phyloP scores from a whole-genome alignment of 2,797 vertebrate genomes.

The Mallotus villosus region DNA sequence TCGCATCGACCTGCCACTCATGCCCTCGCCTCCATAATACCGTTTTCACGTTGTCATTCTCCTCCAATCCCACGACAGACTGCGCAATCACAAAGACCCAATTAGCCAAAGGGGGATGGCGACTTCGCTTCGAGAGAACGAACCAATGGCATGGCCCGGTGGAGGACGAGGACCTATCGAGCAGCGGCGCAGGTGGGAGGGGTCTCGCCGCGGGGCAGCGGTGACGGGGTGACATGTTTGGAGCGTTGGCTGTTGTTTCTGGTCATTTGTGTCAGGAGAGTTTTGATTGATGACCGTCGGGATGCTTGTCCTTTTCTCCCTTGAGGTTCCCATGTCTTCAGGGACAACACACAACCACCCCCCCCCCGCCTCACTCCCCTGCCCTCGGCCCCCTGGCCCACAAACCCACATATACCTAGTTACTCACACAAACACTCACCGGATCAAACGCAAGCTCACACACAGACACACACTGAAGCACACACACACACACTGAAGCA shows the following conservation, averaged over 20 bases:
- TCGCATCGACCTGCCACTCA: constrained; percentile 68
- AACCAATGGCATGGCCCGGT: constrained; percentile 65
- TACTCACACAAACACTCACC: constrained; percentile 13
- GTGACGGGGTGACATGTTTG: constrained; percentile 76
- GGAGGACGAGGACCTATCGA: constrained; percentile 75
- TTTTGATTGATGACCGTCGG: constrained; percentile 95
- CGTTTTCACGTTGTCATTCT: constrained; percentile 67
- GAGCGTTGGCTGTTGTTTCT: constrained; percentile 82
- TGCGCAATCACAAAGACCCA: constrained; percentile 84
- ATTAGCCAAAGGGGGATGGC: constrained; percentile 65
- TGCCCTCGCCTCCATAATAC: constrained; percentile 74
- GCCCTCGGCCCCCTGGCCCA: constrained; percentile 41
- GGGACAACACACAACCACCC: constrained; percentile 75
- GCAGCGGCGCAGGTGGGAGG: constrained; percentile 79
- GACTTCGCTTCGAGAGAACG: constrained; percentile 50
- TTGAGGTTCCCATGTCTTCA: constrained; percentile 82
- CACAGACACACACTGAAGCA: constrained; percentile 22
- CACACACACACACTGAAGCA: constrained; percentile 12
- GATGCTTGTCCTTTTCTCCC: constrained; percentile 87
- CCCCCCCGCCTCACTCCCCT: constrained; percentile 42
- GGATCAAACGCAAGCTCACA: not conserved
- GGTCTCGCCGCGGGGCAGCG: constrained; percentile 70
- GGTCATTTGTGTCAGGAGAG: constrained; percentile 89
- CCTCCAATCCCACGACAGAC: constrained; percentile 70
- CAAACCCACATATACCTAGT: constrained; percentile 16